phyloP scores from a whole-genome alignment of 2,113 vertebrate genomes.

The Carassius auratus region DNA sequence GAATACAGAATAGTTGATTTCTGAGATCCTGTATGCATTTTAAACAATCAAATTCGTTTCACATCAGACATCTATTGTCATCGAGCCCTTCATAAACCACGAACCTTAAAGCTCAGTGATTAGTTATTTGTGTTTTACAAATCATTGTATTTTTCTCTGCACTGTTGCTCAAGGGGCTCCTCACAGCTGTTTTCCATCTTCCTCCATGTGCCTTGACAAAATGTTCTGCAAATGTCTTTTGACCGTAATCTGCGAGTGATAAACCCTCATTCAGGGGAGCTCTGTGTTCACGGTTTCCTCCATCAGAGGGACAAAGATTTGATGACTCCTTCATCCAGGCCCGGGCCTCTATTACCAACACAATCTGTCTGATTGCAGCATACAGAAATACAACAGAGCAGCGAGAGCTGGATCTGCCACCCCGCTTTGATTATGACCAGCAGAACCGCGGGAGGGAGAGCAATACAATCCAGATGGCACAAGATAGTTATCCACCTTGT shows the following conservation, averaged over 20 bases:
- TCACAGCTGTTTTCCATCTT: slow-evolving; percentile 34
- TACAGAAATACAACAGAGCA: slow-evolving; percentile 32
- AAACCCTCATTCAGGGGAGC: slow-evolving; percentile 3
- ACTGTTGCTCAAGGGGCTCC: neutral
- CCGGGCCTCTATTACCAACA: slow-evolving; percentile 2
- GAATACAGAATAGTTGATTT: neutral
- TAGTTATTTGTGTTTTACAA: neutral
- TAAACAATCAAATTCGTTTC: neutral
- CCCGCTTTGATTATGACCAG: slow-evolving; percentile 3
- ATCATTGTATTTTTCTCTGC: neutral
- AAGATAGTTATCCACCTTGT: slow-evolving; percentile 9
- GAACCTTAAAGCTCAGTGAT: neutral
- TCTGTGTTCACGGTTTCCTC: neutral
- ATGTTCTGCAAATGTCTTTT: slow-evolving; percentile 34
- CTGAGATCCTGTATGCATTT: neutral
- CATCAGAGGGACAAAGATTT: slow-evolving; percentile 11
- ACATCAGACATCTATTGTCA: neutral
- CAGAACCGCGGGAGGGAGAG: neutral
- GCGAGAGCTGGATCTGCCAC: neutral
- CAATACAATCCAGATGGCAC: slow-evolving; percentile 5
- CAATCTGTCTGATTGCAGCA: slow-evolving; percentile 33
- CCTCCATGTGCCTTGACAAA: slow-evolving; percentile 8
- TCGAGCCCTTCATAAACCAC: neutral
- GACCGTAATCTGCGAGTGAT: slow-evolving; percentile 22
- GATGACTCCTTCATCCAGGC: neutral